A percentile compares a stretch with the other conserved stretches of the same genome.
Evolutionary conservation across 1,140 invertebrate genomes (phyloP).

Genomic region (Brachystomella parvula): DNA sequence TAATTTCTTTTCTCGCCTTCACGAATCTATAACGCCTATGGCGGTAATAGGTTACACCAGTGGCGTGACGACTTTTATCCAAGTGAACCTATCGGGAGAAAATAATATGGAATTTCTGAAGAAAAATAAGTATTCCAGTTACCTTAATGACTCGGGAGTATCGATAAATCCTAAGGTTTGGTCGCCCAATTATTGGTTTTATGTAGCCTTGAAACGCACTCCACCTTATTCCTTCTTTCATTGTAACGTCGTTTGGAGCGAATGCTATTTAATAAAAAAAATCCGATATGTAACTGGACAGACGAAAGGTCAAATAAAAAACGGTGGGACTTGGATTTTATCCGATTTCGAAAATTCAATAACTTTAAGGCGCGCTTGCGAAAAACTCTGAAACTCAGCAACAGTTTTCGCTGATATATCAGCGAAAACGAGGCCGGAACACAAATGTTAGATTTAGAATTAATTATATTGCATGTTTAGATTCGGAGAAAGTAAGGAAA

Average conservation of each 20-base stretch:
- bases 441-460: too few species aligned
- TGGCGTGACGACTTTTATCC: neutral
- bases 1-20: conserved; percentile 23
- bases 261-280: neutral
- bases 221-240: conserved; percentile 1
- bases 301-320: too few species aligned
- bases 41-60: conserved; percentile 14
- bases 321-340: too few species aligned
- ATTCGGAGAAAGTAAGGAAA: too few species aligned
- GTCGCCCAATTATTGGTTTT: conserved; percentile 46
- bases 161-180: neutral
- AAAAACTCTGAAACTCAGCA: too few species aligned
- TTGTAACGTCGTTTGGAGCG: neutral
- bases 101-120: neutral
- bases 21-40: conserved; percentile 4
- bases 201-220: conserved; percentile 43
- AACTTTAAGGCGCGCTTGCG: too few species aligned
- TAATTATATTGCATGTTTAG: too few species aligned
- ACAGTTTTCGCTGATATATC: too few species aligned
- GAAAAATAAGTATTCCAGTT: neutral
- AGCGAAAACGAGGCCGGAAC: too few species aligned
- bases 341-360: too few species aligned
- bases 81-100: neutral
- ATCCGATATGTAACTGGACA: too few species aligned
- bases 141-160: neutral